A percentile compares a stretch with the other conserved stretches of the same genome.
Evolutionary conservation across 2,113 vertebrate genomes (phyloP).

Genomic region (Dasyurus viverrinus): DNA sequence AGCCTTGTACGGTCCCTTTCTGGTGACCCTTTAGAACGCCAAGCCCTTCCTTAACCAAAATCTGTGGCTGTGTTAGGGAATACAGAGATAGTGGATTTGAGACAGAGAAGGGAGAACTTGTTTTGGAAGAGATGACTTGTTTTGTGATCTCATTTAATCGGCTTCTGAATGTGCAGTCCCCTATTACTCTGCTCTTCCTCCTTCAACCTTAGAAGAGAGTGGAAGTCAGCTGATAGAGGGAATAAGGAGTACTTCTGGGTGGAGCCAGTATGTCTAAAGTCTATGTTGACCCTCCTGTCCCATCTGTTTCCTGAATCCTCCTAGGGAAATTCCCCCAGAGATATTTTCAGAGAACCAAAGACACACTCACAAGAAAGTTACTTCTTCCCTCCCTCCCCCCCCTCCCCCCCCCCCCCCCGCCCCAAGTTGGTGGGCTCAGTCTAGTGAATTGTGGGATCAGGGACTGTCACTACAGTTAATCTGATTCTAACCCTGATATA

Average conservation of each 20-base stretch:
- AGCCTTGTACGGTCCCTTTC: not conserved
- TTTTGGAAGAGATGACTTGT: too few species aligned
- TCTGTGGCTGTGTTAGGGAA: not conserved
- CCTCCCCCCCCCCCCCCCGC: too few species aligned
- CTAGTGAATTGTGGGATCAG: not conserved
- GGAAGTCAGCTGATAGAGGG: not conserved
- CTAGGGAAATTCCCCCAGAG: not conserved
- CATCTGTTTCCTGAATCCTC: not conserved
- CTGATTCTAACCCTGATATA: not conserved
- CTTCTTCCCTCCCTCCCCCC: not conserved
- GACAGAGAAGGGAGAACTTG: not conserved
- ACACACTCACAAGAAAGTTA: not conserved
- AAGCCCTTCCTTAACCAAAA: not conserved
- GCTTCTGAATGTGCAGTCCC: not conserved
- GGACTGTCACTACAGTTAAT: not conserved
- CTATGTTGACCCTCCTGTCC: not conserved
- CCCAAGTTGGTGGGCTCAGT: not conserved
- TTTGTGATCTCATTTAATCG: not conserved
- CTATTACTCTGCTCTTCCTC: not conserved
- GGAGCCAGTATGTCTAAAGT: not conserved
- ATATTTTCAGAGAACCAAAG: not conserved
- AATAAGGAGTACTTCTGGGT: not conserved
- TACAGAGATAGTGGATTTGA: not conserved
- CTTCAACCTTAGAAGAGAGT: not conserved
- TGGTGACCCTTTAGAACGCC: not conserved